Evolutionary conservation across 2,888 invertebrate species (phyloP).

Genomic region (Plusia festucae): DNA sequence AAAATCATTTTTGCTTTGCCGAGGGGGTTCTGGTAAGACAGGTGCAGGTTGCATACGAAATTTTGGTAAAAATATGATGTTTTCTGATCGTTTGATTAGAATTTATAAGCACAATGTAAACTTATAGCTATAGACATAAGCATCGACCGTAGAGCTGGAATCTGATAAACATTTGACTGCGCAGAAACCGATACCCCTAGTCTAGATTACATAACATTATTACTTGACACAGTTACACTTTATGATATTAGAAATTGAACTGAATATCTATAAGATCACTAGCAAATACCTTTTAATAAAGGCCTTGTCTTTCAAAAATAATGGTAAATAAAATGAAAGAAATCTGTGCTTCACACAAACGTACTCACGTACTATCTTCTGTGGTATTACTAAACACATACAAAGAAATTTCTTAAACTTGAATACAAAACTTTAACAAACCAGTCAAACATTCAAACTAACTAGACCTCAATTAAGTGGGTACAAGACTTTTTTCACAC

Average conservation of each 20-base stretch:
- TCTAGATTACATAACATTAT: no score
- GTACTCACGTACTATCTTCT: no score
- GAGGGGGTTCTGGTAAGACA: conserved; percentile 32
- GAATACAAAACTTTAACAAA: not conserved
- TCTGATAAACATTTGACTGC: not conserved
- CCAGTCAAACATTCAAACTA: conserved; percentile 9
- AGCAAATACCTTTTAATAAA: no score
- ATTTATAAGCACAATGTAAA: not conserved
- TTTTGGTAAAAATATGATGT: conserved; percentile 18
- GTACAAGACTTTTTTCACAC: conserved; percentile 46
- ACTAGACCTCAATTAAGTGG: conserved; percentile 21
- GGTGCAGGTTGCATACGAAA: conserved; percentile 40
- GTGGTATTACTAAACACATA: no score
- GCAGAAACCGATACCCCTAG: not conserved
- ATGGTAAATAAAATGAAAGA: no score
- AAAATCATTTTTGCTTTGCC: conserved; percentile 41
- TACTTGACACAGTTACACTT: no score
- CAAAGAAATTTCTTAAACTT: not conserved
- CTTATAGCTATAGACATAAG: not conserved
- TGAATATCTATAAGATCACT: no score
- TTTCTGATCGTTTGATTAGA: not conserved
- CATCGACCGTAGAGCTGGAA: not conserved
- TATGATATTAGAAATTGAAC: no score
- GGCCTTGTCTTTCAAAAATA: no score
- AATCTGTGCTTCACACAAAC: no score